phyloP scores from a whole-genome alignment of 1,140 invertebrate genomes.

The Cylas formicarius region DNA sequence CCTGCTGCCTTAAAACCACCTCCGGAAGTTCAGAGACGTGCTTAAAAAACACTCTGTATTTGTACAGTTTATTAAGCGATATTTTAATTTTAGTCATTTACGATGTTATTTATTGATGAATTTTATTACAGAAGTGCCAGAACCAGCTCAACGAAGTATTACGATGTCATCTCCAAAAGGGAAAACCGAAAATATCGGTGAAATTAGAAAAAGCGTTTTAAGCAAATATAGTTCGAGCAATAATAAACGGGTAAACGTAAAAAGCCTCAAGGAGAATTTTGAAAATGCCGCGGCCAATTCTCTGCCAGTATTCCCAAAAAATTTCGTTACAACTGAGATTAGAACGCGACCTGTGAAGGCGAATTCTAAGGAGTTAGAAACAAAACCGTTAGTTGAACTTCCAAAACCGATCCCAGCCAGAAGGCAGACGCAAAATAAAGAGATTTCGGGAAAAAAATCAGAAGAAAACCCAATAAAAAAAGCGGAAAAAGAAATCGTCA shows the following conservation, averaged over 20 bases:
- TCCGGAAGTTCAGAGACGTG: too few relatives aligned
- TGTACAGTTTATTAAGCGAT: neutral
- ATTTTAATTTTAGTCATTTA: neutral
- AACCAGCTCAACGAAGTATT: conserved; percentile 16
- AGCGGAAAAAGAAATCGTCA: conserved; percentile 8
- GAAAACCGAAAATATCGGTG: neutral
- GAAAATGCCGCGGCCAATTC: conserved; percentile 45
- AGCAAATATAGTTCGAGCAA: conserved; percentile 10
- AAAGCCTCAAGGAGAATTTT: conserved; percentile 55
- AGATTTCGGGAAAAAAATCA: conserved; percentile 14
- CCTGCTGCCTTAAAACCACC: neutral
- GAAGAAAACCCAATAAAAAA: conserved; percentile 14
- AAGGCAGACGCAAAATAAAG: neutral
- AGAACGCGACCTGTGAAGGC: conserved; percentile 12
- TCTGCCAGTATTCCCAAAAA: conserved; percentile 39
- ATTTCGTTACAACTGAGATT: conserved; percentile 8
- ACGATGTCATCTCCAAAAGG: neutral
- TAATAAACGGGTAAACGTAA: conserved; percentile 43
- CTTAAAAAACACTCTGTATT: too few relatives aligned
- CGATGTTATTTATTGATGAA: conserved; percentile 1
- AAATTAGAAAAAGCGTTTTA: neutral
- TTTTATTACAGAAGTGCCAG: conserved; percentile 8
- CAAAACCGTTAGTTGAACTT: neutral
- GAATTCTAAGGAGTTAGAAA: conserved; percentile 1
- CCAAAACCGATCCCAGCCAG: too few relatives aligned